Percentiles rank a stretch among this genome's conserved stretches.
phyloP scores from a whole-genome alignment of 2,113 vertebrate species.

The Ctenomys sociabilis region DNA sequence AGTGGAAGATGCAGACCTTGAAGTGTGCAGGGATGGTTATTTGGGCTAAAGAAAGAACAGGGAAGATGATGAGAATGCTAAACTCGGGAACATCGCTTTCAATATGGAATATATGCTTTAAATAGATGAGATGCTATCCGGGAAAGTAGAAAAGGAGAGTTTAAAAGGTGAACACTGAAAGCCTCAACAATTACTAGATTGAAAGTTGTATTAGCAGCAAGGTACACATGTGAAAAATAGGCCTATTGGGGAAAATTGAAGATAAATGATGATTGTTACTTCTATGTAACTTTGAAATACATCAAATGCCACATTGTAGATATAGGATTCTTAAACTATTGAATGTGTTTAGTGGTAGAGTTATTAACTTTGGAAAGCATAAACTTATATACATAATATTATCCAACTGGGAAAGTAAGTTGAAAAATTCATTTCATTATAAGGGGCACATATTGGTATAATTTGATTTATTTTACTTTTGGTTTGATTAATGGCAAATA shows the following conservation, averaged over 20 bases:
- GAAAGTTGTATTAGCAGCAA: not conserved
- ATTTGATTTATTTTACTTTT: not conserved
- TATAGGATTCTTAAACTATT: not conserved
- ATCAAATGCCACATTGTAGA: not conserved
- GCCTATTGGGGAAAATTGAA: not conserved
- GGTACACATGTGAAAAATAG: not conserved
- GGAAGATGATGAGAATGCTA: not conserved
- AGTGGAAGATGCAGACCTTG: not conserved
- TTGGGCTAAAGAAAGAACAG: not conserved
- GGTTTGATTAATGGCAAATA: not conserved
- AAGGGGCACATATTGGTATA: not conserved
- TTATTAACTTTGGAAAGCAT: not conserved
- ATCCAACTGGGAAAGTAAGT: not conserved
- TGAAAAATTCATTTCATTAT: not conserved
- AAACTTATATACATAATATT: not conserved
- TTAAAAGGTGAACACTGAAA: not conserved
- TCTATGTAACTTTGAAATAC: not conserved
- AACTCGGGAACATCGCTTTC: not conserved
- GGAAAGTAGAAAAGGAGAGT: not conserved
- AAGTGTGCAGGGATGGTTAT: not conserved
- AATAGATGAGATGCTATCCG: not conserved
- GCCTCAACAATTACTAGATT: not conserved
- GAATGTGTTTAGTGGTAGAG: not conserved
- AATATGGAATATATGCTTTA: not conserved
- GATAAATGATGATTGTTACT: not conserved